Conservation (phyloP, 1,140 invertebrate genomes). For the Aphelinus atriplicis region DNA sequence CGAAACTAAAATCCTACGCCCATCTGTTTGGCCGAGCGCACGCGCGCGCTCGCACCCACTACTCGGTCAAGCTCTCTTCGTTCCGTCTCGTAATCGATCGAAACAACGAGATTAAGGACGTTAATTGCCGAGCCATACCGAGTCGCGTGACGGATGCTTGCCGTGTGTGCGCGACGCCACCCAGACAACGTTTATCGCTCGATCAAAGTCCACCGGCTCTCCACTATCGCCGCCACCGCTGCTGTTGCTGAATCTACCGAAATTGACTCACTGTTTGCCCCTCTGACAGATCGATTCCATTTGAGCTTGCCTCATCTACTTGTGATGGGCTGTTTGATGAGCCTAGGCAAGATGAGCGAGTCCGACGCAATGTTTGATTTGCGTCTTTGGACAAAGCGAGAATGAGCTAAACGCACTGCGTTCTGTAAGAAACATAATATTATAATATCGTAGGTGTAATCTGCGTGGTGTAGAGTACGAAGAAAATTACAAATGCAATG, state of each 20-base stretch:
- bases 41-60: constrained; percentile 9
- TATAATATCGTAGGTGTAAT: too few relatives aligned
- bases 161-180: neutral
- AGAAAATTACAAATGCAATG: too few relatives aligned
- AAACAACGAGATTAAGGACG: constrained; percentile 34
- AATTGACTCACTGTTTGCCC: constrained; percentile 29
- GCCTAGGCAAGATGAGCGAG: too few relatives aligned
- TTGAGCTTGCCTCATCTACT: constrained; percentile 3
- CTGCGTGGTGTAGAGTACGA: too few relatives aligned
- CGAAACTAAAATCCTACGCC: neutral
- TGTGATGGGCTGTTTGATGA: too few relatives aligned
- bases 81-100: constrained; percentile 23
- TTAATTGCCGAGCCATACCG: constrained; percentile 26
- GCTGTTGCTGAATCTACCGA: constrained; percentile 8
- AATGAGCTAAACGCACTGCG: too few relatives aligned
- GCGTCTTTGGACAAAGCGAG: too few relatives aligned
- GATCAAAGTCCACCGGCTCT: constrained; percentile 15
- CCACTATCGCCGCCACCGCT: too few relatives aligned
- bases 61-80: neutral
- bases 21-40: neutral
- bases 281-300: neutral
- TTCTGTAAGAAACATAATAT: too few relatives aligned
- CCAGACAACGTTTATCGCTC: neutral
- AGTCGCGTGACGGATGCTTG: constrained; percentile 15
- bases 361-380: too few relatives aligned